Evolutionary conservation across 2,888 invertebrate genomes (phyloP).

Genomic region (Choreutis nemorana): DNA sequence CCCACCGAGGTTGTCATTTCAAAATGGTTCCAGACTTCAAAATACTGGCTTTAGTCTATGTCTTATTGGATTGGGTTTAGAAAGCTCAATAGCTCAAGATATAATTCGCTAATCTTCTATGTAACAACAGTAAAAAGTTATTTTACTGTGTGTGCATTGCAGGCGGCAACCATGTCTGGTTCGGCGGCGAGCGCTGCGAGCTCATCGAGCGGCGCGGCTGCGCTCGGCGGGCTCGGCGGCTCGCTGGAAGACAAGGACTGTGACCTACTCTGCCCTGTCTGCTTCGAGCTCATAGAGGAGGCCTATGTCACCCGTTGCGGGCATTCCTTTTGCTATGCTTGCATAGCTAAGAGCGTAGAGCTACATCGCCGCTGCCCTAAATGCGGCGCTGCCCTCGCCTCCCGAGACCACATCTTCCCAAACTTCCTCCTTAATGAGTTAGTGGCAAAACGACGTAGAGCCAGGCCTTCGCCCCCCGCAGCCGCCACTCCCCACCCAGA

Average conservation of each 20-base stretch:
- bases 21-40: too few relatives aligned
- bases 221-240: conserved; percentile 70
- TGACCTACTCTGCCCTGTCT: conserved; percentile 78
- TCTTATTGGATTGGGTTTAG: too few relatives aligned
- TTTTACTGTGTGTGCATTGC: too few relatives aligned
- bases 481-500: conserved; percentile 17
- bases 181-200: too few relatives aligned
- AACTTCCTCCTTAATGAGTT: conserved; percentile 87
- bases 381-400: conserved; percentile 76
- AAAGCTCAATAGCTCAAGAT: too few relatives aligned
- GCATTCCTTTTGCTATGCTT: conserved; percentile 89
- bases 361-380: conserved; percentile 81
- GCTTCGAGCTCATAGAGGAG: conserved; percentile 88
- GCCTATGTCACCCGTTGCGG: conserved; percentile 93
- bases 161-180: too few relatives aligned
- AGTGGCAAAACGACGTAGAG: conserved; percentile 9
- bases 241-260: conserved; percentile 73
- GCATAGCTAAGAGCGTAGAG: conserved; percentile 91
- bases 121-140: too few relatives aligned
- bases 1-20: too few relatives aligned
- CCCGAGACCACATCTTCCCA: conserved; percentile 80
- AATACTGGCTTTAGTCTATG: too few relatives aligned
- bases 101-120: too few relatives aligned
- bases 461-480: conserved; percentile 8
- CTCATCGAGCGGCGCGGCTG: conserved; percentile 40